Evolutionary conservation across 2,113 vertebrate species (phyloP).

Genomic region (Pollachius pollachius): DNA sequence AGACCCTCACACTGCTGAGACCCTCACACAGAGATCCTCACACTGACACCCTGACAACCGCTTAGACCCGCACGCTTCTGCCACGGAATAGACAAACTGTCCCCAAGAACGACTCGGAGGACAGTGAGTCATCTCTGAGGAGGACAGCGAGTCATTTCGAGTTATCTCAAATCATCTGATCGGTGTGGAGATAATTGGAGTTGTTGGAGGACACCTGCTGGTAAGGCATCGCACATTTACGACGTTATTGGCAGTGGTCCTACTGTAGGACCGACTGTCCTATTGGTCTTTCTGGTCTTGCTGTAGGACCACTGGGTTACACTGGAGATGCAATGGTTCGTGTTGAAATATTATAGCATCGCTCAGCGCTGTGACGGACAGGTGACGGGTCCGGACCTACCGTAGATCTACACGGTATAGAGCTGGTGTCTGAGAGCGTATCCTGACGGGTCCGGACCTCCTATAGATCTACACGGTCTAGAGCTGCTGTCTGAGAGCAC

Average conservation of each 20-base stretch:
- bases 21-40: slow-evolving; percentile 38
- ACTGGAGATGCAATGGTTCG: too few relatives aligned
- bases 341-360: too few relatives aligned
- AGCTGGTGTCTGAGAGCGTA: too few relatives aligned
- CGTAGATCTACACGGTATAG: too few relatives aligned
- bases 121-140: background rate
- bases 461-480: too few relatives aligned
- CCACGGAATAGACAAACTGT: slow-evolving; percentile 27
- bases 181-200: slow-evolving; percentile 62
- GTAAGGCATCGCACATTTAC: slow-evolving; percentile 45
- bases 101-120: background rate
- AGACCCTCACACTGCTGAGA: slow-evolving; percentile 36
- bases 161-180: background rate
- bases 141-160: background rate
- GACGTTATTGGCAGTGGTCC: background rate
- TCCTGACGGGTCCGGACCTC: too few relatives aligned
- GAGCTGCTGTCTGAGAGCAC: too few relatives aligned
- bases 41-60: slow-evolving; percentile 36
- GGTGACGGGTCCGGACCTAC: too few relatives aligned
- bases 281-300: too few relatives aligned
- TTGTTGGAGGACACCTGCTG: slow-evolving; percentile 50
- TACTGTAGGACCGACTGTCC: background rate
- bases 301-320: background rate
- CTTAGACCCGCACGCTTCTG: slow-evolving; percentile 18
- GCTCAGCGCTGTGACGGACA: too few relatives aligned